Evolutionary conservation across 2,797 vertebrate species (phyloP).

Genomic region (Eremophila alpestris): DNA sequence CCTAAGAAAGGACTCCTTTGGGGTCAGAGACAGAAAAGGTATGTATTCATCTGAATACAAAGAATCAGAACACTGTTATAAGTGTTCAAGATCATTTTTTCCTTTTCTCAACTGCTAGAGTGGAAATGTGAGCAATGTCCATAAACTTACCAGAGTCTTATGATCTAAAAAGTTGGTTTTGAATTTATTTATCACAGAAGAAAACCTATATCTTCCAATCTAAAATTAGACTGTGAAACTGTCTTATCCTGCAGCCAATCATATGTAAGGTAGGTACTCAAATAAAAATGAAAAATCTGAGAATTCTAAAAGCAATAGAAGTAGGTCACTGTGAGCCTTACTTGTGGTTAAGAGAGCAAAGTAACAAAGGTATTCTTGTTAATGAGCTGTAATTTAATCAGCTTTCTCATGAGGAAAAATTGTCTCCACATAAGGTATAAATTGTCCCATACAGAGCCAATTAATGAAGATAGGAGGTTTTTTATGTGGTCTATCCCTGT

Average conservation of each 20-base stretch:
- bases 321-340: conserved; percentile 65
- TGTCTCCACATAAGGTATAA: conserved; percentile 25
- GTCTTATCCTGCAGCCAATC: conserved; percentile 57
- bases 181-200: conserved; percentile 69
- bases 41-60: background rate
- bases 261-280: conserved; percentile 59
- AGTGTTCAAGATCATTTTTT: background rate
- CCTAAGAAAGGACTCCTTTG: background rate
- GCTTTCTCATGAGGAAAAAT: conserved; percentile 46
- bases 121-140: conserved; percentile 50
- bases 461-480: conserved; percentile 47
- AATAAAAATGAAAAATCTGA: conserved; percentile 62
- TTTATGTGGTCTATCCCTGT: background rate
- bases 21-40: background rate
- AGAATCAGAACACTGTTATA: conserved; percentile 28
- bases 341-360: conserved; percentile 58
- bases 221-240: conserved; percentile 71
- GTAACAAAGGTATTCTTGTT: conserved; percentile 58
- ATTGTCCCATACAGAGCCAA: conserved; percentile 47
- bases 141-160: conserved; percentile 63
- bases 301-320: conserved; percentile 62
- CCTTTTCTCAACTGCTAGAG: conserved; percentile 4
- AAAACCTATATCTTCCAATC: conserved; percentile 60
- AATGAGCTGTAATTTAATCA: conserved; percentile 59
- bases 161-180: conserved; percentile 68